Evolutionary conservation across 2,888 invertebrate species (phyloP).

Genomic region (Ochropacha duplaris): DNA sequence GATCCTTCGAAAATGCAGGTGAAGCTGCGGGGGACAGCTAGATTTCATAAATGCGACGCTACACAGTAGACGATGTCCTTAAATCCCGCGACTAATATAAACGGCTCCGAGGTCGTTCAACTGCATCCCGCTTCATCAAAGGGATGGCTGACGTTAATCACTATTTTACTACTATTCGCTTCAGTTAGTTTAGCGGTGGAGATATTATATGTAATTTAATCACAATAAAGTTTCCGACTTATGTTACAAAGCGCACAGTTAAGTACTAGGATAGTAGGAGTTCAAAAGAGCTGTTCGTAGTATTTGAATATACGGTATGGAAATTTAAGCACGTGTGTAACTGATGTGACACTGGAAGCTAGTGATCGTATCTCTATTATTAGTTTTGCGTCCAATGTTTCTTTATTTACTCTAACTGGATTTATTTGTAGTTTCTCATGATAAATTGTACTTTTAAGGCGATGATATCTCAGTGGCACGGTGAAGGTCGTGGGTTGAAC

Average conservation of each 20-base stretch:
- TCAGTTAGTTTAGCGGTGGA: background rate
- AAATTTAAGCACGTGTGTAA: background rate
- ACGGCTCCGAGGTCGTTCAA: slow-evolving; percentile 2
- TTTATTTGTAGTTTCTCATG: no score
- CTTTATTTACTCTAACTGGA: no score
- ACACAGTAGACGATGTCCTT: background rate
- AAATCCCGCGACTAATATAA: slow-evolving; percentile 5
- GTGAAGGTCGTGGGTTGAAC: no score
- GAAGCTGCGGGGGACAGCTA: no score
- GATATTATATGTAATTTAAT: background rate
- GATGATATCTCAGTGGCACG: no score
- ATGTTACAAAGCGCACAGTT: background rate
- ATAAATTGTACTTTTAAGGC: no score
- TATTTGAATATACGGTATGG: background rate
- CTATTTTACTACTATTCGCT: background rate
- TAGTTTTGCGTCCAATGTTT: no score
- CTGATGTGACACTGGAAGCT: background rate
- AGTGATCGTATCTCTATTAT: no score
- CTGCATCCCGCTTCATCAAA: background rate
- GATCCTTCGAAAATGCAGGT: no score
- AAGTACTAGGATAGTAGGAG: background rate
- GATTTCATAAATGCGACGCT: background rate
- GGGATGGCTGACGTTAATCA: background rate
- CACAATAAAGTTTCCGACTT: background rate
- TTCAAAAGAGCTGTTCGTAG: background rate